Evolutionary conservation across 1,140 invertebrate species (phyloP), one percentile per base, ranked within the genome.

Genomic region (Globodera ellingtonae): DNA sequence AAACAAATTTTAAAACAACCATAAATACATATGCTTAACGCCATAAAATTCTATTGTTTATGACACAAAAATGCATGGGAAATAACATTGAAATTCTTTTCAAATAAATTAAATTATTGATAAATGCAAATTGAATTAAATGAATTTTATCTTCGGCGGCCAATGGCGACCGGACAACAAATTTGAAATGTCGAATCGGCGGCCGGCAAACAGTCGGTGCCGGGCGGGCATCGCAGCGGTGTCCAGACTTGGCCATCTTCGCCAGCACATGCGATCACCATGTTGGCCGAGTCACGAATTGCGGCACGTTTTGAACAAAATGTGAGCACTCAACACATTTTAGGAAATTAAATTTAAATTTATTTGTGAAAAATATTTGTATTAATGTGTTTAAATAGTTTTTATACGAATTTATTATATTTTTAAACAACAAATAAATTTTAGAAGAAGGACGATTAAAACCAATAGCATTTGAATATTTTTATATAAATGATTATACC

Each of bases 241-340:
- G 71, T 72, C 86, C 86, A 87, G 4, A 85, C 78, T 35, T 84
- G 78, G 15, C 76, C 75, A n/a, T 88, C 86, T 4, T 69, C 69
- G 10, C 86, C 86, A 9, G 84, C 84, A 72, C 86, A 87, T 13
- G 86, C 86, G 46, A 87, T 85, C n/a, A 86, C 80, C 78, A 87
- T 80, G 72, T 86, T 82, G 10, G 82, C 78, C 48, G 73, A 50
- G 67, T 87, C 86, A 21, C 85, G 83, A 56, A 88, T 86, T 8
- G 86, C 86, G 24, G 76, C 62, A 47, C 86, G 86, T 84, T 87
- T 86, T 79, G 85, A 79, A 75, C 85, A 86, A 62, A 86, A 86
- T 21, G 85, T 86, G 6, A 86, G 77, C 18, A 82, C 85, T 86
- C 2, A 65, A 65, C 13, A 65, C 59, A 65, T 65, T 35, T 35